These are phyloP conservation scores for Potamilus streckersoni DNA, from an alignment of 1,140 invertebrate species.

Conservation along the genomic window DNA sequence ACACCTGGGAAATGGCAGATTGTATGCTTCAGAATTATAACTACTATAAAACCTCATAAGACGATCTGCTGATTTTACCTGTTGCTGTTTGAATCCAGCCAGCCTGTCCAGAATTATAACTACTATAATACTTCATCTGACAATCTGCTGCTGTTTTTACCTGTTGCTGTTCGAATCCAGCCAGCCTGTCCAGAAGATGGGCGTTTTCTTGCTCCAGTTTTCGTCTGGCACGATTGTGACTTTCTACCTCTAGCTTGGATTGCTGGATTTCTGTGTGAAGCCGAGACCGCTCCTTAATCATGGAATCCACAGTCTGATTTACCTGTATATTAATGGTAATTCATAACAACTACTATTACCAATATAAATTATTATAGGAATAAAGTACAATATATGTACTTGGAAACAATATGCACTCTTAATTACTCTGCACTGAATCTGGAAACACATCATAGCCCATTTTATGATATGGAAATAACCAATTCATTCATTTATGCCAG, in stretches of 20 bases:
- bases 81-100: constrained; percentile 50
- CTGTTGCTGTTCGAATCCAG: constrained; percentile 55
- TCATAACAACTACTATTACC: not conserved
- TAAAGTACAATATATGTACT: not conserved
- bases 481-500: not conserved
- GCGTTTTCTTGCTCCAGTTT: constrained; percentile 58
- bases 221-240: constrained; percentile 35
- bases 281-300: constrained; percentile 53
- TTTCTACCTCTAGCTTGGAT: constrained; percentile 47
- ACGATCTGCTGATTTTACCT: constrained; percentile 33
- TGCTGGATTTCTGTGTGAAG: constrained; percentile 57
- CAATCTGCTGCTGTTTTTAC: constrained; percentile 20
- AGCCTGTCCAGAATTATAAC: constrained; percentile 47
- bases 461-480: not conserved
- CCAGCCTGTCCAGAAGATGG: constrained; percentile 50
- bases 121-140: too few relatives aligned
- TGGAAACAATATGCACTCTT: not conserved
- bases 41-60: not conserved
- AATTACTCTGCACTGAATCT: not conserved
- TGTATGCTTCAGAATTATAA: too few relatives aligned
- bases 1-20: too few relatives aligned
- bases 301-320: constrained; percentile 61
- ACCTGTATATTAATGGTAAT: constrained; percentile 39
- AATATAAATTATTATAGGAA: not conserved
- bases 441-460: not conserved